These are phyloP conservation scores for Lydus trimaculatus DNA, from an alignment of 2,888 invertebrate species.

Conservation along the genomic window DNA sequence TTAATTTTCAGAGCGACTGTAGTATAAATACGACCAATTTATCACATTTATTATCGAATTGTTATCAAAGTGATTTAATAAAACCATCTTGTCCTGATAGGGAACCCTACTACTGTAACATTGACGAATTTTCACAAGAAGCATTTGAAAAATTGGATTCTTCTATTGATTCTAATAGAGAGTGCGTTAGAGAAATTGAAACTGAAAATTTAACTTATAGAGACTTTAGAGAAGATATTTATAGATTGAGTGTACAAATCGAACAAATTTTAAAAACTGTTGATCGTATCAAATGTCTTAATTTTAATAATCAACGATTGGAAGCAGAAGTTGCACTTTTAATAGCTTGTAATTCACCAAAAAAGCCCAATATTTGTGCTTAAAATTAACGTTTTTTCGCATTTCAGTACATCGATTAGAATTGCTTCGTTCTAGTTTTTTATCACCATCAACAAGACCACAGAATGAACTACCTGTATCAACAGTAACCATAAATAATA, in stretches of 20 bases:
- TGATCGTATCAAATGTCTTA: background rate
- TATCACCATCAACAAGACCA: background rate
- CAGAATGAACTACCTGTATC: background rate
- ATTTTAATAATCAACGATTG: background rate
- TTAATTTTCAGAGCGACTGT: background rate
- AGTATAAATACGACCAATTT: background rate
- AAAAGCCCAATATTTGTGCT: background rate
- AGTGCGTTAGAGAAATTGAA: background rate
- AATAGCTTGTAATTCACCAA: background rate
- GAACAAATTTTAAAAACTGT: background rate
- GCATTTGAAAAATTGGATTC: background rate
- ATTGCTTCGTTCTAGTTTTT: background rate
- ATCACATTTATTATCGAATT: background rate
- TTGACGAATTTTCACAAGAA: background rate
- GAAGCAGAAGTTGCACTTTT: background rate
- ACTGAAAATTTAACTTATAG: background rate
- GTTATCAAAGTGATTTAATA: background rate
- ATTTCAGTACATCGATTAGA: background rate
- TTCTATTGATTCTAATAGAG: background rate
- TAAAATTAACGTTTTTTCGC: background rate
- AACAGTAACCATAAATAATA: conserved; percentile 2
- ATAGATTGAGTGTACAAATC: background rate
- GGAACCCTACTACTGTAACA: background rate
- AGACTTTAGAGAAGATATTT: background rate
- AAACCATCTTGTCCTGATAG: background rate